Percentiles rank a stretch among this genome's conserved stretches.
These are phyloP conservation scores for Margarornis squamiger DNA, from an alignment of 2,797 vertebrate genomes.

Conservation along the genomic window DNA sequence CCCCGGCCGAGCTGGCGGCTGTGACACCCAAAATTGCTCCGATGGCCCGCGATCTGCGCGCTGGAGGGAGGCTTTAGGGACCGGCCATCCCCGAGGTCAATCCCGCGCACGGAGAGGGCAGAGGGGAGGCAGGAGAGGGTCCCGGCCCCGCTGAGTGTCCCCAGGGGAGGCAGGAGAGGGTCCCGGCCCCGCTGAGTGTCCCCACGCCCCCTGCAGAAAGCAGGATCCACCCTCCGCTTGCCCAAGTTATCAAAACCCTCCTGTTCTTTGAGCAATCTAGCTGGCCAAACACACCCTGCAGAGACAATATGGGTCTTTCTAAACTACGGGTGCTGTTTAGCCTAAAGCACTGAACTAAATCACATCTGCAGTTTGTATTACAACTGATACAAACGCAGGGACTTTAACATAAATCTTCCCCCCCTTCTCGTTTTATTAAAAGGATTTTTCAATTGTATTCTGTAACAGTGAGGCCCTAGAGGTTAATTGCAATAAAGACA, in stretches of 20 bases:
- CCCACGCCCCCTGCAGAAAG: fast-evolving
- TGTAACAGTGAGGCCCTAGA: background rate
- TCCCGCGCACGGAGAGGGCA: fast-evolving
- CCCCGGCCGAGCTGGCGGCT: background rate
- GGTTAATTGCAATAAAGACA: background rate
- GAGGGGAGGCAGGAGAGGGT: too few species aligned
- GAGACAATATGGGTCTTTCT: fast-evolving
- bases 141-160: too few species aligned
- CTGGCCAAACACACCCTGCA: fast-evolving
- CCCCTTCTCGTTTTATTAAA: background rate
- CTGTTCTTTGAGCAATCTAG: background rate
- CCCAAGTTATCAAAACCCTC: background rate
- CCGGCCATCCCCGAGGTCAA: background rate
- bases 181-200: background rate
- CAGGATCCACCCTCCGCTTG: background rate
- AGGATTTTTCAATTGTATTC: background rate
- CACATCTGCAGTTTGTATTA: background rate
- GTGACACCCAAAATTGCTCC: fast-evolving
- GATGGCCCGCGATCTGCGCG: fast-evolving
- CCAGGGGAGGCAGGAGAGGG: background rate
- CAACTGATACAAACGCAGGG: background rate
- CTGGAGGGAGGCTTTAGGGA: background rate
- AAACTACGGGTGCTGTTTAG: background rate
- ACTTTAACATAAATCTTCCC: background rate
- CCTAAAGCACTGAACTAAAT: background rate